Base-by-base conservation (phyloP, 2,797 vertebrate species). In the Eurystomus glaucurus region DNA sequence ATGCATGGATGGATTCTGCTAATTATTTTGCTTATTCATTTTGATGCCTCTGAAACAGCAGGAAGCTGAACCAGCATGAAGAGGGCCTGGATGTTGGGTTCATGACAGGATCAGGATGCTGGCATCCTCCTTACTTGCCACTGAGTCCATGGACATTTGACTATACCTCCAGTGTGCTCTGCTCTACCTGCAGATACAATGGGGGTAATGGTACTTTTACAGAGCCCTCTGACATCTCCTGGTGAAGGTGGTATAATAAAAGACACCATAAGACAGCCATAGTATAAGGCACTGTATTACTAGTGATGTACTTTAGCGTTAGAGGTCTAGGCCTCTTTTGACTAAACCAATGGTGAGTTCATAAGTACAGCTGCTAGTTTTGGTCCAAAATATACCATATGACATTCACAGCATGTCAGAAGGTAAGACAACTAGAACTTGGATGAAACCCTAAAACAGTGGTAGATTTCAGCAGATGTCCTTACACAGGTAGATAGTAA, bases 131-230 rank as follows among this genome's bases (percentile, higher is more conserved):
- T 55, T 37, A 29, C 12, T 13, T 51, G 14, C 48, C 2, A 0
- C 0, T 18, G 16, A 65, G 71, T 14, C 25, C 23, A 11, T 0
- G 11, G 28, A 21, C 4, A 28, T 29, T 14, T 57, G 50, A 31
- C 23, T 0, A 0, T 39, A 45, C 17, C 2, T 45, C 50, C 7
- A 4, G 23, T 0, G 1, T 57, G 9, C 23, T 61, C 29, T 48
- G 37, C 31, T 75, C 37, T 43, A 28, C 16, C 25, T 90, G 35
- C 45, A 75, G 33, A 29, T 20, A 16, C 17, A 37, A 4, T 1
- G 3, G 28, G 6, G 7, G 37, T 37, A 66, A 10, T 2, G 9
- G 9, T 17, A 68, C 33, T 80, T 91, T 81, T 26, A 64, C 19
- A 75, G 62, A 75, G 22, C 4, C 54, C 46, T 74, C 48, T 71